Conservation (phyloP, 2,888 invertebrate species). For the Loripinus fragilis region DNA sequence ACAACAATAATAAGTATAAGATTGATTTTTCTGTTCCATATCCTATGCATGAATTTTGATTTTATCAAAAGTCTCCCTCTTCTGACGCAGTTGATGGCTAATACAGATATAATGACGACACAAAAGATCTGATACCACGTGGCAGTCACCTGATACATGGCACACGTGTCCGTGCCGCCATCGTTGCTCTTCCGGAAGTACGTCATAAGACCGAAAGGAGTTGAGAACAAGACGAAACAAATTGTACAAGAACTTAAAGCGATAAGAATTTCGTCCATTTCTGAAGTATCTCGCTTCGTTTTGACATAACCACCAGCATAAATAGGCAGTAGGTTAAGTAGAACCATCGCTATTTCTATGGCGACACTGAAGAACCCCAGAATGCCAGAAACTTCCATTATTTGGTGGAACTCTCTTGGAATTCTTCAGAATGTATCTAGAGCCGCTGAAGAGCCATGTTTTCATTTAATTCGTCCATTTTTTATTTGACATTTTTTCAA, state of each 20-base stretch:
- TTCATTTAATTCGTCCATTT: too few relatives aligned
- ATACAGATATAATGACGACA: constrained; percentile 18
- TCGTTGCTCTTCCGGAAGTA: constrained; percentile 16
- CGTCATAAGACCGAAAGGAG: constrained; percentile 28
- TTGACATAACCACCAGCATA: constrained; percentile 24
- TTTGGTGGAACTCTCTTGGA: too few relatives aligned
- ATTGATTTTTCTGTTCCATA: constrained; percentile 10
- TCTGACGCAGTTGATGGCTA: constrained; percentile 8
- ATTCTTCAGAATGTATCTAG: too few relatives aligned
- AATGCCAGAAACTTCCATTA: constrained; percentile 22
- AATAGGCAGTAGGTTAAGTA: constrained; percentile 17
- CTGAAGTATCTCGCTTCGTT: constrained; percentile 21
- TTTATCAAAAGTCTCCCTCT: background rate
- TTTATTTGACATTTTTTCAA: too few relatives aligned
- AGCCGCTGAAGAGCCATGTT: too few relatives aligned
- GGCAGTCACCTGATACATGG: constrained; percentile 25
- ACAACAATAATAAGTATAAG: constrained; percentile 4
- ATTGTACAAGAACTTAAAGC: constrained; percentile 24
- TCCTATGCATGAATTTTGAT: constrained; percentile 11
- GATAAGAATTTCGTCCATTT: constrained; percentile 25
- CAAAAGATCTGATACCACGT: constrained; percentile 30
- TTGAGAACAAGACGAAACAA: constrained; percentile 29
- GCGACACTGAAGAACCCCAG: constrained; percentile 20
- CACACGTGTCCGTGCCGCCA: constrained; percentile 22
- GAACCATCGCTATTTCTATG: constrained; percentile 26